phyloP scores from a whole-genome alignment of 2,797 vertebrate species.

The Menidia menidia region DNA sequence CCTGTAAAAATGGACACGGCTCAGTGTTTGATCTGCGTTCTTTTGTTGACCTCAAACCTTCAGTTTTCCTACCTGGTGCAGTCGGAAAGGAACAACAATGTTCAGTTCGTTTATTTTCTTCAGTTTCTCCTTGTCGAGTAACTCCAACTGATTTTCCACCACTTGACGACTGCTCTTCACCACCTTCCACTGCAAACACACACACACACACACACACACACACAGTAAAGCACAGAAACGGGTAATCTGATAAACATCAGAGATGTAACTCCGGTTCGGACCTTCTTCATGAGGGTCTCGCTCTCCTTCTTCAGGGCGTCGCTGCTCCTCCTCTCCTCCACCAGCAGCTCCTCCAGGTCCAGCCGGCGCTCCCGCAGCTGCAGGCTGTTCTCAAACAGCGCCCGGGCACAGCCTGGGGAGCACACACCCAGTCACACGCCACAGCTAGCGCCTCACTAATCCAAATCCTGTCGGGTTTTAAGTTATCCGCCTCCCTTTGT shows the following conservation, averaged over 20 bases:
- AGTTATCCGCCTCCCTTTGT: no score
- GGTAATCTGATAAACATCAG: neutral
- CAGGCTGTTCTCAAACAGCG: slow-evolving; percentile 86
- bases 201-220: neutral
- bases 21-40: neutral
- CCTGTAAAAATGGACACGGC: no score
- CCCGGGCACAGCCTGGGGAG: slow-evolving; percentile 84
- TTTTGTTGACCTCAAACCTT: neutral
- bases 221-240: neutral
- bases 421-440: neutral
- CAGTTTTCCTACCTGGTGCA: slow-evolving; percentile 88
- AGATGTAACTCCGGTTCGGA: slow-evolving; percentile 47
- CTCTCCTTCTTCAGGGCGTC: slow-evolving; percentile 86
- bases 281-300: slow-evolving; percentile 86
- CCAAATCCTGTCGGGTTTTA: no score
- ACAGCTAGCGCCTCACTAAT: no score
- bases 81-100: slow-evolving; percentile 88
- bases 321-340: slow-evolving; percentile 83
- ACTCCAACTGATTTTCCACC: slow-evolving; percentile 84
- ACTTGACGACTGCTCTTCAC: slow-evolving; percentile 75
- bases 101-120: slow-evolving; percentile 89
- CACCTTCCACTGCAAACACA: slow-evolving; percentile 80
- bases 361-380: slow-evolving; percentile 85
- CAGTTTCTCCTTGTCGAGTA: slow-evolving; percentile 91
- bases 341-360: slow-evolving; percentile 86